These are phyloP conservation scores for Lagothrix lagotricha DNA, from an alignment of 2,797 vertebrate genomes.

Conservation along the genomic window DNA sequence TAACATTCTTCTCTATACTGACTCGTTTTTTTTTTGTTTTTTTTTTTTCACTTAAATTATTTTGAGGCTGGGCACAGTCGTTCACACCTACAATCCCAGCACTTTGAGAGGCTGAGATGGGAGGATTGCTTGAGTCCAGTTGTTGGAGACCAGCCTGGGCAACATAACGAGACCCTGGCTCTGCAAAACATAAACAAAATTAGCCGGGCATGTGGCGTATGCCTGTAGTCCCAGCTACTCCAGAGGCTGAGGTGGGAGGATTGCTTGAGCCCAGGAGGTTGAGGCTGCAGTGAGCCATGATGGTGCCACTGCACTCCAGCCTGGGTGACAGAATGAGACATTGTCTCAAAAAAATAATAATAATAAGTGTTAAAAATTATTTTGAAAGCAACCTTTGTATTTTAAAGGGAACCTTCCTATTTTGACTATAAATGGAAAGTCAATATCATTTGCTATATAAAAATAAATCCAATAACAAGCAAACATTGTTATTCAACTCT, in stretches of 20 bases:
- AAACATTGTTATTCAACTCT: neutral
- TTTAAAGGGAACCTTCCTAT: neutral
- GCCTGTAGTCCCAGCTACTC: neutral
- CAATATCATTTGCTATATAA: neutral
- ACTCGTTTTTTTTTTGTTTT: neutral
- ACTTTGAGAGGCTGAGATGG: neutral
- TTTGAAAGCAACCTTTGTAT: neutral
- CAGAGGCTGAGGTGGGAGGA: neutral
- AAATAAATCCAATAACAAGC: neutral
- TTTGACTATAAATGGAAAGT: conserved; percentile 10
- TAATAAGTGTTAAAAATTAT: neutral
- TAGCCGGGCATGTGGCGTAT: neutral
- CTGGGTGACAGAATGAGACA: neutral
- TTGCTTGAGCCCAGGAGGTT: neutral
- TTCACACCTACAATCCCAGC: neutral
- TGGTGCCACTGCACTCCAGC: neutral
- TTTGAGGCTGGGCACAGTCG: neutral
- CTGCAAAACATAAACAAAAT: neutral
- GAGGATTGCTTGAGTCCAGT: neutral
- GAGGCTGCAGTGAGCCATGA: neutral
- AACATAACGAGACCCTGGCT: neutral
- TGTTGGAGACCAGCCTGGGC: neutral
- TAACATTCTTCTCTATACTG: conserved; percentile 8
- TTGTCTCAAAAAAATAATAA: neutral
- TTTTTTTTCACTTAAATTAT: neutral